A percentile compares a stretch with the other conserved stretches of the same genome.
Conservation (phyloP, 2,888 invertebrate genomes). For the Pseudococcus viburni region DNA sequence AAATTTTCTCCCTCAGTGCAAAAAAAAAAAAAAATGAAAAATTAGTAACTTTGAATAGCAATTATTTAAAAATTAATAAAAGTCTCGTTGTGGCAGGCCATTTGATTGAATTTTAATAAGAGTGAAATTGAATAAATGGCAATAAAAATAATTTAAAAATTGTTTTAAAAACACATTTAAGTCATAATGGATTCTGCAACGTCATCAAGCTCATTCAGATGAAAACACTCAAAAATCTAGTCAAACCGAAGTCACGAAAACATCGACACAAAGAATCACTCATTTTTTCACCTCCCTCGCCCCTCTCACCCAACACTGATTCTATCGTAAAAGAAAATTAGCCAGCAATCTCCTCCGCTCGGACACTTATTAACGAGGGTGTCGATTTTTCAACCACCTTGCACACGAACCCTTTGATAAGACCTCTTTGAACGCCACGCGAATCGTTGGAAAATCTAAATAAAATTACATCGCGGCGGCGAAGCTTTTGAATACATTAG, state of each 20-base stretch:
- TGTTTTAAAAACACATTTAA: too few species aligned
- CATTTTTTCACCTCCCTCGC: neutral
- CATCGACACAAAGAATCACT: neutral
- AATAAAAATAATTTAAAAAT: too few species aligned
- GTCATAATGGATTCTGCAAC: too few species aligned
- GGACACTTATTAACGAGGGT: neutral
- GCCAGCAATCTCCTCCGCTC: neutral
- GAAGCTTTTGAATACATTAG: conserved; percentile 59
- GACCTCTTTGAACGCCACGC: neutral
- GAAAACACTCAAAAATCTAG: too few species aligned
- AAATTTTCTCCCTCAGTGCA: neutral
- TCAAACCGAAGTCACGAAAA: neutral
- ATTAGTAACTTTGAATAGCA: neutral
- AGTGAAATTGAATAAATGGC: too few species aligned
- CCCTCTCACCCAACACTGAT: neutral
- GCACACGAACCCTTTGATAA: neutral
- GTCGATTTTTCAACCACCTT: neutral
- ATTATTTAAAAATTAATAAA: neutral
- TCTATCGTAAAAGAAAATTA: neutral
- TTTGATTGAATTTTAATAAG: too few species aligned
- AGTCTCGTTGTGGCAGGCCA: neutral
- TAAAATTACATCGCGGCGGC: conserved; percentile 32
- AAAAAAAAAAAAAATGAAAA: neutral
- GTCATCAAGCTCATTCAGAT: too few species aligned
- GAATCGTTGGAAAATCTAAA: conserved; percentile 18